Evolutionary conservation across 35 echinoderm and acorn worm species (phyloP).

Genomic region (Amphiura filiformis): DNA sequence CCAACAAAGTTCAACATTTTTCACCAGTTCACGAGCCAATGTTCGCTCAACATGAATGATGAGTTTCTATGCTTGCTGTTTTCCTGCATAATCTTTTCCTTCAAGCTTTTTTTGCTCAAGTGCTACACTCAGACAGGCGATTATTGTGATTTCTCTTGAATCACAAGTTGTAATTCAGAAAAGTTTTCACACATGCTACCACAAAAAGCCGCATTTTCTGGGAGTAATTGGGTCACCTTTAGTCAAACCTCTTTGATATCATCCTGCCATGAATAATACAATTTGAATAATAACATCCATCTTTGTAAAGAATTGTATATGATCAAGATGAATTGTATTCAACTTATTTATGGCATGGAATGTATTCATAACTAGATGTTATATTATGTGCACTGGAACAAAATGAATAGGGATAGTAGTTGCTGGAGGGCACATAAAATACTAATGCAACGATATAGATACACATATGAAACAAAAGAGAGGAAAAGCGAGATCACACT

Average conservation of each 20-base stretch:
- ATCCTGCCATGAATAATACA: not conserved
- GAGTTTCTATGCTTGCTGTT: no score
- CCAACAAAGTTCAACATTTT: not conserved
- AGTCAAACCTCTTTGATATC: not conserved
- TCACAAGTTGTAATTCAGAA: no score
- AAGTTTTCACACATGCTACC: no score
- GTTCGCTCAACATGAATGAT: no score
- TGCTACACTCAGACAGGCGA: no score
- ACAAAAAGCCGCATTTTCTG: no score
- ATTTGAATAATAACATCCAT: not conserved
- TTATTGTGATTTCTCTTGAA: no score
- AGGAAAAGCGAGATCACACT: not conserved
- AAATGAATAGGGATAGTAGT: not conserved
- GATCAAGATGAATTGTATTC: conserved; percentile 5
- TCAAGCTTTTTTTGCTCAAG: no score
- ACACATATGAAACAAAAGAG: not conserved
- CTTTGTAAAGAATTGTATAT: not conserved
- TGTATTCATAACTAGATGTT: conserved; percentile 12
- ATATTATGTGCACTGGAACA: not conserved
- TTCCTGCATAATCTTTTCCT: no score
- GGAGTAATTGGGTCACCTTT: not conserved
- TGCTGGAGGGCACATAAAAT: not conserved
- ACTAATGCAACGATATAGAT: conserved; percentile 2
- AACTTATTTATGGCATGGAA: not conserved
- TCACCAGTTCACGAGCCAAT: no score